phyloP scores from a whole-genome alignment of 2,888 invertebrate species.

The Tachystola acroxantha region DNA sequence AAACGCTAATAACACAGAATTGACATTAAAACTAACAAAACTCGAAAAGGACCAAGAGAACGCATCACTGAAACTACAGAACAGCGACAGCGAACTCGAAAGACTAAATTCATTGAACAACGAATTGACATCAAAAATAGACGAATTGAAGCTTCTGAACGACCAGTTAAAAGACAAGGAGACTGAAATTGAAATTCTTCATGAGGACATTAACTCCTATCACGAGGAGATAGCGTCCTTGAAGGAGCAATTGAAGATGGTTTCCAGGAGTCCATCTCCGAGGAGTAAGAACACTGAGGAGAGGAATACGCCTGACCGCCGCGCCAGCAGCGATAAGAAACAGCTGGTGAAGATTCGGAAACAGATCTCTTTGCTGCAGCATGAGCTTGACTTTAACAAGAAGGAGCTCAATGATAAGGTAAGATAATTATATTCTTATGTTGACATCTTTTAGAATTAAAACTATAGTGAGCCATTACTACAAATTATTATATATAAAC shows the following conservation, averaged over 20 bases:
- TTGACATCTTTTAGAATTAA: no score
- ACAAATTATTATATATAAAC: no score
- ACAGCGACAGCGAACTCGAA: constrained; percentile 55
- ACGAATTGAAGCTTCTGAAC: constrained; percentile 58
- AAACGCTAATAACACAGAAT: constrained; percentile 48
- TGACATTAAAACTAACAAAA: constrained; percentile 56
- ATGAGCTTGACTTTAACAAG: constrained; percentile 65
- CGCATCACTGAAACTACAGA: constrained; percentile 54
- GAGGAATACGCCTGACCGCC: constrained; percentile 60
- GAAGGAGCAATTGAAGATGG: constrained; percentile 67
- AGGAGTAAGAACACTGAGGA: constrained; percentile 76
- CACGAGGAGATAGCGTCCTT: constrained; percentile 69
- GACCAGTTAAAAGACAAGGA: constrained; percentile 70
- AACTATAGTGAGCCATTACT: no score
- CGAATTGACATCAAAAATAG: constrained; percentile 57
- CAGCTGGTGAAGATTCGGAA: constrained; percentile 75
- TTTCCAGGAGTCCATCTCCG: constrained; percentile 76
- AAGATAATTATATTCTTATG: no score
- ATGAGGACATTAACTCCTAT: constrained; percentile 69
- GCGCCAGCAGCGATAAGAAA: constrained; percentile 76
- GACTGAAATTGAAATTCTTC: constrained; percentile 73
- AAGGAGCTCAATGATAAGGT: constrained; percentile 73
- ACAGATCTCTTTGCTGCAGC: constrained; percentile 60
- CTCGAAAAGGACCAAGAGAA: constrained; percentile 70
- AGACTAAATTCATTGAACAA: constrained; percentile 54